A percentile compares a stretch with the other conserved stretches of the same genome.
These are phyloP conservation scores for Carapus acus DNA, from an alignment of 2,797 vertebrate species.

Conservation along the genomic window DNA sequence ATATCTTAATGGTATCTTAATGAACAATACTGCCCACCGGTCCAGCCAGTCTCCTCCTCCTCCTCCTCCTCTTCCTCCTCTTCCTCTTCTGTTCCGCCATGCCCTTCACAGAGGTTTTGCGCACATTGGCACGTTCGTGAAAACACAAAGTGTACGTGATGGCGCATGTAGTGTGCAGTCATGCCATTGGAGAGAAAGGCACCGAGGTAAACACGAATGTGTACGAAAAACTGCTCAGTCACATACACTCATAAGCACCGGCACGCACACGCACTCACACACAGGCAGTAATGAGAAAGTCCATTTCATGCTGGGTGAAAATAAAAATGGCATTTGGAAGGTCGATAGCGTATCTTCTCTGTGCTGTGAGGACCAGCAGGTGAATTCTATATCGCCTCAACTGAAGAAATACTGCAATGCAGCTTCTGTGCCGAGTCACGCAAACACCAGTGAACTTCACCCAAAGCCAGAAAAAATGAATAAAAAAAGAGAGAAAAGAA, in stretches of 20 bases:
- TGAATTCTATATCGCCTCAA: constrained; percentile 34
- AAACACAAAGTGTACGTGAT: constrained; percentile 7
- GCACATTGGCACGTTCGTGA: constrained; percentile 17
- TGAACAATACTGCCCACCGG: constrained; percentile 59
- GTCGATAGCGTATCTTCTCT: constrained; percentile 55
- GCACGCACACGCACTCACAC: too few species aligned
- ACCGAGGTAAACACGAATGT: background rate
- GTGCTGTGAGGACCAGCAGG: constrained; percentile 31
- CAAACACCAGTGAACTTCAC: constrained; percentile 33
- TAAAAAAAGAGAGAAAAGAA: constrained; percentile 23
- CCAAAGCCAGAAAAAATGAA: constrained; percentile 1
- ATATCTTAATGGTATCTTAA: constrained; percentile 74
- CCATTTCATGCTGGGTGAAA: constrained; percentile 53
- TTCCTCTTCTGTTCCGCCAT: constrained; percentile 6
- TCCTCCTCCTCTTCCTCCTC: constrained; percentile 16
- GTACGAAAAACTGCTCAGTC: too few species aligned
- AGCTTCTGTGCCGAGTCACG: constrained; percentile 42
- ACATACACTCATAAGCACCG: too few species aligned
- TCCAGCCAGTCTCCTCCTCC: constrained; percentile 43
- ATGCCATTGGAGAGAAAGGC: background rate
- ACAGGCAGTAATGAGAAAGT: constrained; percentile 39
- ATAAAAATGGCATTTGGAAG: constrained; percentile 55
- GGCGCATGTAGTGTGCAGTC: constrained; percentile 1
- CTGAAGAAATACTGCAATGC: constrained; percentile 54
- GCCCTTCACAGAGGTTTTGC: background rate